phyloP scores from a whole-genome alignment of 2,888 invertebrate species.

The Ceramica pisi region DNA sequence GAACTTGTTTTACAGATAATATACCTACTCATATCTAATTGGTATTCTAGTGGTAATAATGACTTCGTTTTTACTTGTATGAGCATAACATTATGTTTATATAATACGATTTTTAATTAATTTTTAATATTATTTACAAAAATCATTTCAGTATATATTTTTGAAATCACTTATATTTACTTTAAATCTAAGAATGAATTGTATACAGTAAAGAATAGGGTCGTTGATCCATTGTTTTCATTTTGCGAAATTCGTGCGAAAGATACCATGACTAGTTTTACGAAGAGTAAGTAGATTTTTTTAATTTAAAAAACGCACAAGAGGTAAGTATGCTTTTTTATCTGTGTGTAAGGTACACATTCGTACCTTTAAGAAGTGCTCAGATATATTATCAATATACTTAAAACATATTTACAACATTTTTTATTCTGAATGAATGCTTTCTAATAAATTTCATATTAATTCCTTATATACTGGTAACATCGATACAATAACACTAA shows the following conservation, averaged over 20 bases:
- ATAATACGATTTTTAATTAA: neutral
- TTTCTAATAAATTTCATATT: constrained; percentile 27
- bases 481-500: constrained; percentile 21
- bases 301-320: neutral
- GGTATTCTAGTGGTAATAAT: constrained; percentile 6
- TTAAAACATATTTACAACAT: constrained; percentile 42
- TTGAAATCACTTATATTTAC: constrained; percentile 9
- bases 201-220: constrained; percentile 23
- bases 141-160: neutral
- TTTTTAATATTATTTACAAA: neutral
- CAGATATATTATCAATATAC: neutral
- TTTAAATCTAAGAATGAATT: constrained; percentile 12
- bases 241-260: constrained; percentile 7
- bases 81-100: neutral
- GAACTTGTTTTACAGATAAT: neutral
- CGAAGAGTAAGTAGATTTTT: neutral
- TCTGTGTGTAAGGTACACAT: constrained; percentile 4
- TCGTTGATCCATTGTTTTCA: neutral
- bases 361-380: constrained; percentile 11
- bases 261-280: constrained; percentile 36
- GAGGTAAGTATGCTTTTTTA: neutral
- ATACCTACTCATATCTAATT: neutral
- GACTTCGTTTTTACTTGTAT: neutral
- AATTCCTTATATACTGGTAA: constrained; percentile 45
- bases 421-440: constrained; percentile 17